A percentile compares a stretch with the other conserved stretches of the same genome.
Conservation (phyloP, 92 coral and sea anemone species). For the Porites cylindrica region DNA sequence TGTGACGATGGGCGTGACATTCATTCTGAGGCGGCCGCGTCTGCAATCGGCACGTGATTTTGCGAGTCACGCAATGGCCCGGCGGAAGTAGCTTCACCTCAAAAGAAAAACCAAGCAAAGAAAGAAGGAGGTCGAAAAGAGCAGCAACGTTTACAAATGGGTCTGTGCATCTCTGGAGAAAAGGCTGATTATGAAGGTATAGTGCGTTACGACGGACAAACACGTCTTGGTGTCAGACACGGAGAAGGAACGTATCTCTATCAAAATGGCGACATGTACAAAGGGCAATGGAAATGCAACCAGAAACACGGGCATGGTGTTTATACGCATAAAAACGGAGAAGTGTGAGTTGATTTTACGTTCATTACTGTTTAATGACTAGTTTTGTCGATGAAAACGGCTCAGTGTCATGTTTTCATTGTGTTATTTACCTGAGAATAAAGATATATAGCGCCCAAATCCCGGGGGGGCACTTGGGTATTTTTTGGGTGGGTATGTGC, state of each 20-base stretch:
- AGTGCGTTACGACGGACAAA: conserved; percentile 61
- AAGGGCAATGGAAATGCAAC: conserved; percentile 87
- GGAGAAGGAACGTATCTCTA: conserved; percentile 81
- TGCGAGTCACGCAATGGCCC: not conserved
- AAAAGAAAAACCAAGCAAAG: not conserved
- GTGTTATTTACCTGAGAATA: too few relatives aligned
- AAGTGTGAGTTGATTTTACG: conserved; percentile 44
- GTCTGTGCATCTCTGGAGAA: conserved; percentile 57
- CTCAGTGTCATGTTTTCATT: too few relatives aligned
- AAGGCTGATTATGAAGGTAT: conserved; percentile 56
- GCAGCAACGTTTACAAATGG: conserved; percentile 45
- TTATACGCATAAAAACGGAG: conserved; percentile 60
- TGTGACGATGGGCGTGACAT: too few relatives aligned
- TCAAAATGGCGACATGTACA: conserved; percentile 80
- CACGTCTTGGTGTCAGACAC: conserved; percentile 67
- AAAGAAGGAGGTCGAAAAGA: not conserved
- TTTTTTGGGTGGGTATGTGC: too few relatives aligned
- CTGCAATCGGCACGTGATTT: too few relatives aligned
- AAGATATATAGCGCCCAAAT: too few relatives aligned
- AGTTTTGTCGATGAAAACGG: not conserved
- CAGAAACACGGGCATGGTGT: conserved; percentile 84
- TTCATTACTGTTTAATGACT: not conserved
- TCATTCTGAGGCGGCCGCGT: too few relatives aligned
- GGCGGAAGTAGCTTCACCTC: not conserved
- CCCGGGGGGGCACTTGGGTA: too few relatives aligned